phyloP scores from a whole-genome alignment of 64 coral and sea anemone species.

The Astreopora myriophthalma region DNA sequence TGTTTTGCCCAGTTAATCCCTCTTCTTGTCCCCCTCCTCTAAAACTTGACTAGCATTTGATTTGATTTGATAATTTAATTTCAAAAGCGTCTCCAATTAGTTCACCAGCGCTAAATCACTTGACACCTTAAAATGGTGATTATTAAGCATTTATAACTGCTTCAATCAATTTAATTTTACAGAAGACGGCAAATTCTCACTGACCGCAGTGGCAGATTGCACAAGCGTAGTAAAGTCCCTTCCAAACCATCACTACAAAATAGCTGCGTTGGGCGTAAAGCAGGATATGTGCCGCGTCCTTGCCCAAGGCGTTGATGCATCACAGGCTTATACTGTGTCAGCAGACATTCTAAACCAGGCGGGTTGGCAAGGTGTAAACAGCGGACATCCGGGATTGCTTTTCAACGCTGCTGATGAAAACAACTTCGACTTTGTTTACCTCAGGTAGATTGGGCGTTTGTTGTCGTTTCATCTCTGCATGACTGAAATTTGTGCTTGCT shows the following conservation, averaged over 20 bases:
- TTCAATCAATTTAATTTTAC: neutral
- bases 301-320: neutral
- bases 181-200: neutral
- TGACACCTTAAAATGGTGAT: too few relatives aligned
- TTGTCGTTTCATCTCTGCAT: neutral
- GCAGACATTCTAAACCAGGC: constrained; percentile 61
- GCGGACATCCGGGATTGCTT: constrained; percentile 67
- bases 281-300: constrained; percentile 45
- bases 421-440: constrained; percentile 86
- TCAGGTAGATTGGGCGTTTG: constrained; percentile 37
- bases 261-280: constrained; percentile 26
- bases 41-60: too few relatives aligned
- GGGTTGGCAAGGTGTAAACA: constrained; percentile 46
- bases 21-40: too few relatives aligned
- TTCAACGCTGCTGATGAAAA: constrained; percentile 81
- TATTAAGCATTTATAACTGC: too few relatives aligned
- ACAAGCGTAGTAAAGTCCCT: neutral
- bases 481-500: too few relatives aligned
- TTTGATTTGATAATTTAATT: too few relatives aligned
- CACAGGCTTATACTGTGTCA: constrained; percentile 44
- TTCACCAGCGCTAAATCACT: too few relatives aligned
- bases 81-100: too few relatives aligned
- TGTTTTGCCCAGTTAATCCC: too few relatives aligned
- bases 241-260: constrained; percentile 2
- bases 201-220: neutral